Conservation (phyloP, 2,113 vertebrate species). For the Hippocampus comes region DNA sequence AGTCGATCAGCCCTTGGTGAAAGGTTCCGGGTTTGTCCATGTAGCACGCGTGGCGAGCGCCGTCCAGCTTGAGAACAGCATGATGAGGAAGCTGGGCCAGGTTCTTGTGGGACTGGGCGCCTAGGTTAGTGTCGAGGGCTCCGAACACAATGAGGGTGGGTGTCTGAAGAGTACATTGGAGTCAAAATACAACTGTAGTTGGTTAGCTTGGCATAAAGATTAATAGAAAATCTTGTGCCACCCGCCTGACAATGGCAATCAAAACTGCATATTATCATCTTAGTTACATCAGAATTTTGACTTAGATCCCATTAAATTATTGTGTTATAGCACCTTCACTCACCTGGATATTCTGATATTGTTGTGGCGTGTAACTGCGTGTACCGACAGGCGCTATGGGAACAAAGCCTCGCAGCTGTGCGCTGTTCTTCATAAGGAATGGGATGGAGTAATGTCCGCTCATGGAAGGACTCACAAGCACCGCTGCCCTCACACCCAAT, state of each 20-base stretch:
- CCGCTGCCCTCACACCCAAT: slow-evolving; percentile 71
- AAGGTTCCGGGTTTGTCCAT: slow-evolving; percentile 88
- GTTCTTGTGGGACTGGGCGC: slow-evolving; percentile 83
- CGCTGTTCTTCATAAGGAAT: slow-evolving; percentile 78
- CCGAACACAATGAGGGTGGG: slow-evolving; percentile 89
- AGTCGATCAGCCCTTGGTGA: slow-evolving; percentile 82
- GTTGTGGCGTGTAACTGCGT: slow-evolving; percentile 77
- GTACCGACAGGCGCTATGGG: slow-evolving; percentile 86
- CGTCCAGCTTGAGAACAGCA: slow-evolving; percentile 69
- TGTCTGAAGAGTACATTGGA: slow-evolving; percentile 70
- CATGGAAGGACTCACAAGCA: slow-evolving; percentile 91
- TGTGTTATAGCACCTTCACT: not conserved
- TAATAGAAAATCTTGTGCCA: not conserved
- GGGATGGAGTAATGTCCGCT: slow-evolving; percentile 89
- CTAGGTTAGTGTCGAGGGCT: slow-evolving; percentile 80
- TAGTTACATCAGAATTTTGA: not conserved
- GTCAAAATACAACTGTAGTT: not conserved
- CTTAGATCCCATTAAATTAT: not conserved
- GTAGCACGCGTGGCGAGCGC: slow-evolving; percentile 90
- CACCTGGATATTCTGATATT: slow-evolving; percentile 86
- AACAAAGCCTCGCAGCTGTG: slow-evolving; percentile 80
- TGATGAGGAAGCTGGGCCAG: slow-evolving; percentile 83
- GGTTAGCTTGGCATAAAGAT: not conserved
- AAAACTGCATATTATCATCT: not conserved
- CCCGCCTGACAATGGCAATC: not conserved